Conservation (phyloP, 2,113 vertebrate species). For the Octodon degus region DNA sequence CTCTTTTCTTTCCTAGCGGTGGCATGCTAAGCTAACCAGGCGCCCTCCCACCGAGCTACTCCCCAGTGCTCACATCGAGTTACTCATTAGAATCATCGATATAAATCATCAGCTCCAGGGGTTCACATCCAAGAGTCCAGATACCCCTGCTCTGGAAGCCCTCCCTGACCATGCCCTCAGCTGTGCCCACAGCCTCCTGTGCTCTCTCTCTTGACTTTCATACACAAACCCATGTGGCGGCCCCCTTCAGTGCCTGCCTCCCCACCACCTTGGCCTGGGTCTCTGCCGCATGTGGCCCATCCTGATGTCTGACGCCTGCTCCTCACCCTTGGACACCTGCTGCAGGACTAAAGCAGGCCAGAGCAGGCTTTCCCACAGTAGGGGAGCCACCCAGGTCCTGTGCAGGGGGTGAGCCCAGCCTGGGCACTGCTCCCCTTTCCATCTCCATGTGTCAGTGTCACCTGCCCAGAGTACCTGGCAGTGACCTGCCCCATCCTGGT, state of each 20-base stretch:
- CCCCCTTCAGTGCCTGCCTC: background rate
- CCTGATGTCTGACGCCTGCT: background rate
- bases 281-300: background rate
- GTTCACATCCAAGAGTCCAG: background rate
- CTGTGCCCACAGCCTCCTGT: background rate
- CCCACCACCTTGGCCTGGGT: background rate
- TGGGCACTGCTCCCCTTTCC: background rate
- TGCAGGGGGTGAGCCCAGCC: background rate
- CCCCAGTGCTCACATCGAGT: background rate
- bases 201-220: background rate
- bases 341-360: background rate
- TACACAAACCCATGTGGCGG: background rate
- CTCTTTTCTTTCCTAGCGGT: background rate
- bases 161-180: background rate
- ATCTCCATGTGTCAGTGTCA: background rate
- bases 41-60: background rate
- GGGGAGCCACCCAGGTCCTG: background rate
- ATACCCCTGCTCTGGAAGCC: background rate
- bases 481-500: background rate
- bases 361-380: background rate
- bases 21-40: background rate
- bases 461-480: background rate
- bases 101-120: background rate
- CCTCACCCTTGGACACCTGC: background rate
- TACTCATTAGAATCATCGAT: background rate